These are phyloP conservation scores for Gasterosteus nipponicus DNA, from an alignment of 2,113 vertebrate species.

Conservation along the genomic window DNA sequence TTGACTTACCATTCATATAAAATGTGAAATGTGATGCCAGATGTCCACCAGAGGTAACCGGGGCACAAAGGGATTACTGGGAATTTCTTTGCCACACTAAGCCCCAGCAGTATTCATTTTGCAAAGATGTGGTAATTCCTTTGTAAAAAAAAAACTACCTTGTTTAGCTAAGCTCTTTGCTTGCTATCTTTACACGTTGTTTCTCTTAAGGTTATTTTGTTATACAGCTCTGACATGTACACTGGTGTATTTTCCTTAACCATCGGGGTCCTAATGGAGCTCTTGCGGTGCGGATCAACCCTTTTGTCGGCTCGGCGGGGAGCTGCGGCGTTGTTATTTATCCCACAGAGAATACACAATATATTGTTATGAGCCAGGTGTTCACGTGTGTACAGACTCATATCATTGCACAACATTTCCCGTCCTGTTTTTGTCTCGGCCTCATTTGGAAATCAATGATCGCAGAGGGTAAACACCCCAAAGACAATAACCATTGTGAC, in stretches of 20 bases:
- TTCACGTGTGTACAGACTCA: conserved; percentile 44
- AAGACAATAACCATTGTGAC: conserved; percentile 83
- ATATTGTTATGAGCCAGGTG: conserved; percentile 80
- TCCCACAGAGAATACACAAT: conserved; percentile 42
- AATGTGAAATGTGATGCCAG: not conserved
- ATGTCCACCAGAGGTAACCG: not conserved
- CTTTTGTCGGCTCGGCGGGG: conserved; percentile 55
- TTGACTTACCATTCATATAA: no score
- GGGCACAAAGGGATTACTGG: not conserved
- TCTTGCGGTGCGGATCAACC: conserved; percentile 26
- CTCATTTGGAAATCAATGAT: conserved; percentile 62
- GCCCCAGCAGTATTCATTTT: not conserved
- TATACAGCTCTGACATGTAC: not conserved
- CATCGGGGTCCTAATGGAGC: not conserved
- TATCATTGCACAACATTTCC: conserved; percentile 75
- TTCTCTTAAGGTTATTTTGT: not conserved
- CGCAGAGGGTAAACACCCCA: conserved; percentile 65
- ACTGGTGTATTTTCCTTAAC: not conserved
- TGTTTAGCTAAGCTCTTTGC: not conserved
- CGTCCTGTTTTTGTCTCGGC: conserved; percentile 72
- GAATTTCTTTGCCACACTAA: not conserved
- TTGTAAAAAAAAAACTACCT: not conserved
- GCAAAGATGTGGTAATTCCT: not conserved
- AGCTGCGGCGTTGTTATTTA: conserved; percentile 43
- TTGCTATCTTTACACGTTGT: not conserved